Evolutionary conservation across 2,888 invertebrate species (phyloP), one percentile per base, ranked within the genome.

Genomic region (Cheilosia pagana): DNA sequence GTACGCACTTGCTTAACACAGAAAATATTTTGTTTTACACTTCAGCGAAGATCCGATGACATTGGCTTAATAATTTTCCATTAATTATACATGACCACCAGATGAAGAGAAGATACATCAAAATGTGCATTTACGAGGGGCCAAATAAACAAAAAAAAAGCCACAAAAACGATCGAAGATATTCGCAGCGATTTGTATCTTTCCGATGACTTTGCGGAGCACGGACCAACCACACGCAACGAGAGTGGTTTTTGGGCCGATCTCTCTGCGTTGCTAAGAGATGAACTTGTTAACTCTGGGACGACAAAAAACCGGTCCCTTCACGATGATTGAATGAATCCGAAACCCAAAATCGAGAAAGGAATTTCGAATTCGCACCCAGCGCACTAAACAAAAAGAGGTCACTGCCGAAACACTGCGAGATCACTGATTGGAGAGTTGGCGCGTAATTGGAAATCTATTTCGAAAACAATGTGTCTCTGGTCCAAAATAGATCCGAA

Each of bases 291-390:
- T 81, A 62, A 65, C 71, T 78, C 59, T 79, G 63, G 23, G 19
- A n/a, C 31, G n/a, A n/a, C n/a, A n/a, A n/a, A n/a, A 79, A 85
- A 85, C 79, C 83, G 83, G 83, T 85, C 79, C 74, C 79, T 62
- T 76, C 50, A 7, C 57, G 48, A 59, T 71, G 65, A 60, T 67
- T 53, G 60, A 48, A 35, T 23, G n/a, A 50, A 50, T 25, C 23
- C 71, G 31, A 65, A 5, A 62, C 16, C 79, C 68, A 59, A 50
- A 48, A 50, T 55, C 28, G 57, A n/a, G 45, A 77, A 68, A 68
- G 60, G 43, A 77, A 68, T 68, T 59, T 55, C 31, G 21, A 63
- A 62, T 57, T 71, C 43, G 70, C 71, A 78, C 63, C 31, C 45
- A 57, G n/a, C n/a, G 12, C 23, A n/a, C 41, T 45, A 23, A 59